phyloP scores from a whole-genome alignment of 2,888 invertebrate genomes.

The Hemaris fuciformis region DNA sequence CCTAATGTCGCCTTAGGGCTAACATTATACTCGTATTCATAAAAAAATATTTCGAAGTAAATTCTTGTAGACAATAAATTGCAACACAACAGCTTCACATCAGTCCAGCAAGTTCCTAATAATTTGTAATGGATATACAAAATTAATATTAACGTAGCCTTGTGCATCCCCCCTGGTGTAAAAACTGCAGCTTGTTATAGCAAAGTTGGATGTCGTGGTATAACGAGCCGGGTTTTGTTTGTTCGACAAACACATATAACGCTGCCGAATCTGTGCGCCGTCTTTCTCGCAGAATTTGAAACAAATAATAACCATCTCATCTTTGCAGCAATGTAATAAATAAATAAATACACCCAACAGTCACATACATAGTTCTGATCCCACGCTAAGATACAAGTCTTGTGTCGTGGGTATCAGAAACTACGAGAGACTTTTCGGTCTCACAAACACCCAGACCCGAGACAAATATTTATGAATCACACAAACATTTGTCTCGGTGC shows the following conservation, averaged over 20 bases:
- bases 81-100: too few relatives aligned
- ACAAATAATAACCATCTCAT: conserved; percentile 24
- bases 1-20: too few relatives aligned
- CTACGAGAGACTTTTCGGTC: too few relatives aligned
- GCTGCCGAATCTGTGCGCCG: conserved; percentile 11
- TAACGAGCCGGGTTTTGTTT: conserved; percentile 38
- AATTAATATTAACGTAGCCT: neutral
- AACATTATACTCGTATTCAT: too few relatives aligned
- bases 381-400: too few relatives aligned
- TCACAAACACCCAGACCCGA: too few relatives aligned
- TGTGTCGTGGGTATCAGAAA: too few relatives aligned
- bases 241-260: conserved; percentile 39
- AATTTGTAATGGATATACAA: neutral
- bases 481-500: too few relatives aligned
- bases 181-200: neutral
- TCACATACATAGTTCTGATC: too few relatives aligned
- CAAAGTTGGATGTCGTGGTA: conserved; percentile 20
- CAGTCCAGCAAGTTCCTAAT: neutral
- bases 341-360: too few relatives aligned
- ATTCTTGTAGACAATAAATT: neutral
- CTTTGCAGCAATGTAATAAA: neutral
- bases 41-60: too few relatives aligned
- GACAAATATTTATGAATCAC: too few relatives aligned
- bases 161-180: neutral
- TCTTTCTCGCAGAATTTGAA: conserved; percentile 21